Evolutionary conservation across 35 echinoderm and acorn worm species (phyloP).

Genomic region (Amphiura filiformis): DNA sequence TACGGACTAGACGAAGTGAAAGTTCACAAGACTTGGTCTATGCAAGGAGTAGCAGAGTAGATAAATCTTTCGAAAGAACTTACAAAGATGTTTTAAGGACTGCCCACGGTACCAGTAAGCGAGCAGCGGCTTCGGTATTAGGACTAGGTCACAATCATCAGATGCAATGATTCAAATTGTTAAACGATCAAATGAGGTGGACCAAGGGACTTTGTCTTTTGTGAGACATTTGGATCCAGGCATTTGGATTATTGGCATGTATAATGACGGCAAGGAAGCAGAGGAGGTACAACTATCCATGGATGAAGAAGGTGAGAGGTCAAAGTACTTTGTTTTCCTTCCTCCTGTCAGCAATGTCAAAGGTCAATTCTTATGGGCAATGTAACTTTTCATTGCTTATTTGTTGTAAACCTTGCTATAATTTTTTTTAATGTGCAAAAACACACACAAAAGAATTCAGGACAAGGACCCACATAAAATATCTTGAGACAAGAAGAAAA

Average conservation of each 20-base stretch:
- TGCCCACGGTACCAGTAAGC: neutral
- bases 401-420: too few species aligned
- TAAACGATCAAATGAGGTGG: conserved; percentile 37
- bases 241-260: conserved; percentile 84
- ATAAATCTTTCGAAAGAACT: neutral
- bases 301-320: conserved; percentile 15
- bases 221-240: conserved; percentile 73
- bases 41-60: neutral
- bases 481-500: too few species aligned
- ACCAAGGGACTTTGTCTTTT: conserved; percentile 48
- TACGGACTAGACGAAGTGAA: conserved; percentile 27
- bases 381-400: too few species aligned
- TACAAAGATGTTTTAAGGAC: neutral
- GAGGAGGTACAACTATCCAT: conserved; percentile 61
- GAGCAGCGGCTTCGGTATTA: neutral
- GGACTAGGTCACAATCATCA: neutral
- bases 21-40: neutral
- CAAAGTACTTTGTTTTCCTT: too few species aligned
- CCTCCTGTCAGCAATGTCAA: too few species aligned
- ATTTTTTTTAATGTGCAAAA: too few species aligned
- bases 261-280: conserved; percentile 72
- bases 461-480: too few species aligned
- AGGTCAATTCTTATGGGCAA: too few species aligned
- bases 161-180: neutral
- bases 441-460: too few species aligned